These are phyloP conservation scores for Panagrolaimus sp. DNA, from an alignment of 1,140 invertebrate genomes.

Conservation along the genomic window DNA sequence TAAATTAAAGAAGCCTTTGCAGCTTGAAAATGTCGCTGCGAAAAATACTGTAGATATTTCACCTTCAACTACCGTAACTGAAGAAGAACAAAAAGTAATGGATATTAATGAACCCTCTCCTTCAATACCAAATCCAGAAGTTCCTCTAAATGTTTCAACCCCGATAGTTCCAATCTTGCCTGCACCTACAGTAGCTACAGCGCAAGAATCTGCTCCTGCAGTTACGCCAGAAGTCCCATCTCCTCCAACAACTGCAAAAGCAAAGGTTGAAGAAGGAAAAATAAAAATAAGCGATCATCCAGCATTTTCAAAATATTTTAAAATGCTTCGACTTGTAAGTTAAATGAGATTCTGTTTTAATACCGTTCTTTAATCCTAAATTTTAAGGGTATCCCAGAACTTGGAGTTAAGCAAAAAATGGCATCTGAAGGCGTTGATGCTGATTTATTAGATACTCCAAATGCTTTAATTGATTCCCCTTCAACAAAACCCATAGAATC, in stretches of 20 bases:
- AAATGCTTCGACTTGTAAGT: conserved; percentile 26
- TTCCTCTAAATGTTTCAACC: background rate
- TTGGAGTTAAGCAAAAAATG: conserved; percentile 35
- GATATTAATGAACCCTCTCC: background rate
- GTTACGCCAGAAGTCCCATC: background rate
- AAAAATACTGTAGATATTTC: background rate
- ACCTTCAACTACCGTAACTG: background rate
- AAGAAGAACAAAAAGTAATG: background rate
- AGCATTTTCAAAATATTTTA: conserved; percentile 29
- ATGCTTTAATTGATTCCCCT: background rate
- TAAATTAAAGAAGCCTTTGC: too few relatives aligned
- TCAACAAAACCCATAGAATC: background rate
- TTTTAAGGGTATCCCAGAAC: conserved; percentile 23
- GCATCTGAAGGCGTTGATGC: conserved; percentile 26
- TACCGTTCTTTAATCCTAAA: background rate
- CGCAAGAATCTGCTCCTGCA: background rate
- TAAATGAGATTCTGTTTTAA: background rate
- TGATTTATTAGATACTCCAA: conserved; percentile 16
- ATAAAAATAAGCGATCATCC: conserved; percentile 32
- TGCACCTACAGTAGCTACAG: background rate
- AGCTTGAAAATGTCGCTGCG: background rate
- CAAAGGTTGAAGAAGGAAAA: conserved; percentile 7
- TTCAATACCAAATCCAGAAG: background rate
- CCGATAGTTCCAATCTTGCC: background rate
- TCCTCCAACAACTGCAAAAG: background rate